phyloP scores from a whole-genome alignment of 2,113 vertebrate genomes.

The Gobiocypris rarus region DNA sequence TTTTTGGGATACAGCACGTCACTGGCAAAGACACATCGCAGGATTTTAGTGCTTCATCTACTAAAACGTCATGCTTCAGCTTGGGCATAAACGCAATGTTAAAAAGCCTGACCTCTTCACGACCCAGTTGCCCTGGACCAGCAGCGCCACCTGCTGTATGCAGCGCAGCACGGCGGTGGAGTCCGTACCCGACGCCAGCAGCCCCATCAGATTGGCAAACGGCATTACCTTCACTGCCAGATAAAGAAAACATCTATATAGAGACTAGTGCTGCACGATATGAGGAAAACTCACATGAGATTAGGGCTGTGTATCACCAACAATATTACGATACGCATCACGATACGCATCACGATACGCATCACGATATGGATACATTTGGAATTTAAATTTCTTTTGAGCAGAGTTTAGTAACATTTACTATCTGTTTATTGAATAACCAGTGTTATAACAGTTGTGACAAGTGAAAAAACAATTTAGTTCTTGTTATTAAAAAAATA shows the following conservation, averaged over 20 bases:
- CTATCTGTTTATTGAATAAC: too few relatives aligned
- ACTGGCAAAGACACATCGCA: conserved; percentile 67
- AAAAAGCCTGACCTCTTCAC: conserved; percentile 87
- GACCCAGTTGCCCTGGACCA: conserved; percentile 98
- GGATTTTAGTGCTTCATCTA: neutral
- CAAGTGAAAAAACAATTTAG: too few relatives aligned
- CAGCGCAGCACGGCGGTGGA: conserved; percentile 89
- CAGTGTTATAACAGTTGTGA: too few relatives aligned
- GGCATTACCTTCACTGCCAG: conserved; percentile 91
- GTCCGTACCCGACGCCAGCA: conserved; percentile 88
- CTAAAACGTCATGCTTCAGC: neutral
- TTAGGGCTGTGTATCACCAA: too few relatives aligned
- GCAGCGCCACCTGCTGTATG: conserved; percentile 98
- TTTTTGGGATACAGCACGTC: conserved; percentile 97
- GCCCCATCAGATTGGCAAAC: conserved; percentile 94
- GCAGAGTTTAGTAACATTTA: too few relatives aligned
- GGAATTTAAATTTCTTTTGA: too few relatives aligned
- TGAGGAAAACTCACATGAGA: too few relatives aligned
- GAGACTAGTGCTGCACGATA: too few relatives aligned
- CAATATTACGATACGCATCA: too few relatives aligned
- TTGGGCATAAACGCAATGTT: neutral
- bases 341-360: too few relatives aligned
- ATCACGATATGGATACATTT: too few relatives aligned
- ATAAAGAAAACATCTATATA: neutral
- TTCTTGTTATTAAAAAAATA: too few relatives aligned